Evolutionary conservation across 1,140 invertebrate genomes (phyloP), one percentile per base, ranked within the genome.

Genomic region (Drosophila lowei): DNA sequence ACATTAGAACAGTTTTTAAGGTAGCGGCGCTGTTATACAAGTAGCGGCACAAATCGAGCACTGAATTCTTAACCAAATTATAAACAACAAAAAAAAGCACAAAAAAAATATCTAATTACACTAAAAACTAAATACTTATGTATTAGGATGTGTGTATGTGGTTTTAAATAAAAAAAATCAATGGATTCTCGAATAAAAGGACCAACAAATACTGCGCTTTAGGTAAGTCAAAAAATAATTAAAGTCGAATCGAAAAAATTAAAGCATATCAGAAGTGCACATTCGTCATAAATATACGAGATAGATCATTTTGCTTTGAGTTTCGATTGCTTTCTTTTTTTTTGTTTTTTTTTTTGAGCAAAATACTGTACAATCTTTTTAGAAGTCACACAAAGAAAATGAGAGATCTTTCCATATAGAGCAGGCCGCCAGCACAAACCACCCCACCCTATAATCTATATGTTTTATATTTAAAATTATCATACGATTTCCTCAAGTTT

Each of bases 401-500:
- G 30, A 34, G 58, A 61, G 49, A 54, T 61, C 60, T 67, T 67
- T 67, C 64, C 61, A 54, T 54, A 66, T 54, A 28, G 30, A 54
- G 49, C 3, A 13, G 11, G 30, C 4, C 0, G 34, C 25, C 64
- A 67, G 64, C 64, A 67, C 64, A 55, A 15, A 13, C 16, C 8
- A 21, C 8, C 1, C 18, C 18, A 2, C 18, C 18, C 18, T 18
- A 34, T 11, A 34, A 38, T 38, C 46, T 47, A 42, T 54, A 28
- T 49, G 50, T 61, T 42, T 23, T 15, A 54, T 54, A 30, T 57
- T 13, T 57, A 53, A 58, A 73, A 46, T 54, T 46, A 72, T 77
- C 56, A 77, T 78, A 77, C 67, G 53, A 72, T 44, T 77, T 77
- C 38, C 30, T 54, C 52, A 50, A 71, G 65, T 48, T 50, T 41